phyloP scores from a whole-genome alignment of 2,113 vertebrate genomes.

The Proterorhinus semilunaris region DNA sequence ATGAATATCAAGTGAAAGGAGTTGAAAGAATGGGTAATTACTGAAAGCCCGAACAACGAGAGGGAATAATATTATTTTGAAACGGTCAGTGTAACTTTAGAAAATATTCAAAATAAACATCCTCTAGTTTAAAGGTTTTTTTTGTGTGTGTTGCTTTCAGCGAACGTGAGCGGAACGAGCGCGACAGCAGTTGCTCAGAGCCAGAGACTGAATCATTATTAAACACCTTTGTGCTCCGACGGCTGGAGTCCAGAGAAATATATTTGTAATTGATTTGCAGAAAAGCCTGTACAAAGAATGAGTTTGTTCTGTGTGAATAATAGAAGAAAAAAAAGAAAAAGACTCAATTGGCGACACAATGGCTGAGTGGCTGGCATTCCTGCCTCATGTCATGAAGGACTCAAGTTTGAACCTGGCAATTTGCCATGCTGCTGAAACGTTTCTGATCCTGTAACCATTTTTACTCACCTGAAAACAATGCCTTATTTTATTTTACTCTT shows the following conservation, averaged over 20 bases:
- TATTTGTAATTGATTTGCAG: slow-evolving; percentile 13
- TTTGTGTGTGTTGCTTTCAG: not conserved
- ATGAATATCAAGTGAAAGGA: too few species aligned
- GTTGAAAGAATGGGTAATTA: too few species aligned
- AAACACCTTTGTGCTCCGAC: slow-evolving; percentile 5
- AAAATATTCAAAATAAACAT: not conserved
- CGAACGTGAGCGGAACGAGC: not conserved
- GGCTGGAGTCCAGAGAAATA: slow-evolving; percentile 1
- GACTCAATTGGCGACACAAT: too few species aligned
- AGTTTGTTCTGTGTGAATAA: slow-evolving; percentile 2
- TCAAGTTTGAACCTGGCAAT: too few species aligned
- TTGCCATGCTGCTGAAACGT: too few species aligned
- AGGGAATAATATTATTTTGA: too few species aligned
- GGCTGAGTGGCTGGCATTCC: too few species aligned
- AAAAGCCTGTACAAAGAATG: not conserved
- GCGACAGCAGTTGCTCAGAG: slow-evolving; percentile 1
- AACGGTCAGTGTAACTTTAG: not conserved
- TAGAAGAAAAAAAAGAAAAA: not conserved
- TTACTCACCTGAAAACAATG: too few species aligned
- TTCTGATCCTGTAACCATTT: too few species aligned
- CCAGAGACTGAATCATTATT: slow-evolving; percentile 6
- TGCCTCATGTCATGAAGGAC: too few species aligned
- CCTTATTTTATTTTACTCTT: too few species aligned
- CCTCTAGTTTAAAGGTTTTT: not conserved
- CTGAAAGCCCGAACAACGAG: too few species aligned